Base-by-base conservation (phyloP, 2,113 vertebrate species). In the Macquaria australasica region DNA sequence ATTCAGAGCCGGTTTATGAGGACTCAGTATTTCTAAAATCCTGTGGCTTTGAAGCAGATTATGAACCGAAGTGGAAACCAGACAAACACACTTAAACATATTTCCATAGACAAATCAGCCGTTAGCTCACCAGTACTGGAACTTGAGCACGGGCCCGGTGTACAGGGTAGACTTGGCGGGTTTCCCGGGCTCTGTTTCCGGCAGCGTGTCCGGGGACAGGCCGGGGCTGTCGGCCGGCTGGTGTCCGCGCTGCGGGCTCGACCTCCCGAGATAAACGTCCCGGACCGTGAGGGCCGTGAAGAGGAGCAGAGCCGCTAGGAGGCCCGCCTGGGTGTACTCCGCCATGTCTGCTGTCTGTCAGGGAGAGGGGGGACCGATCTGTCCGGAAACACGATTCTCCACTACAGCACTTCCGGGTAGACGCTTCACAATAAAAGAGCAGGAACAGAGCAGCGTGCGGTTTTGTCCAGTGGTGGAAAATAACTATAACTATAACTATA, bases 101-200 rank as follows among this genome's bases (percentile, higher is more conserved):
- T 39, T 39, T 39, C 8, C 3, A 39, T 39, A 7, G 6, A 12
- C 11, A 3, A 45, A 45, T 45, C 11, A 45, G 43, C 43, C 11
- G 43, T 45, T 45, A 34, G 67, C 92, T 92, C 77, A 96, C 95
- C 95, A 96, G 93, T 92, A 96, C 86, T 95, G 96, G 87, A 96
- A 96, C 81, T 75, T 83, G 50, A 96, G 94, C 8, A 94, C 90
- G 0, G 95, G 95, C 12, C 96, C 95, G 12, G 85, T 89, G 89
- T 95, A 95, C 50, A 91, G 21, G 7, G 89, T 77, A 6, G 89
- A 39, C 58, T 93, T 94, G 55, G 76, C 85, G 23, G 87, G 48
- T 79, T 81, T 93, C 4, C 76, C 83, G 34, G 82, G n/a, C 16
- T 83, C 89, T 3, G 39, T 21, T 63, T 75, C 78, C 31, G 73